Percentiles rank a stretch among this genome's conserved stretches.
Conservation (phyloP, 2,113 vertebrate genomes). For the Ailuropoda melanoleuca region DNA sequence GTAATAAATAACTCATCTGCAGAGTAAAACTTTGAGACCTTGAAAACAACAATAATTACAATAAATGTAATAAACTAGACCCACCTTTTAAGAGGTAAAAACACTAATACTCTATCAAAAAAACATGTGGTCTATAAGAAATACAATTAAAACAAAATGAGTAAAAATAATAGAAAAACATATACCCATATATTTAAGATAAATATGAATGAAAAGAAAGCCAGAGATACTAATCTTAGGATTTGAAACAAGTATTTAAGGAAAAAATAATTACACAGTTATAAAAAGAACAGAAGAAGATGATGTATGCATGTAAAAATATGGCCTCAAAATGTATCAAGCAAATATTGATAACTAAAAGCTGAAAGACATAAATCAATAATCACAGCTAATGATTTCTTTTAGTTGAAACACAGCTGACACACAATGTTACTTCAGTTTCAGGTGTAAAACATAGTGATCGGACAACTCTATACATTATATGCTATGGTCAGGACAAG, state of each 20-base stretch:
- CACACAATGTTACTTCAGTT: neutral
- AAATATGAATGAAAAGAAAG: constrained; percentile 15
- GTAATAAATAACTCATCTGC: constrained; percentile 14
- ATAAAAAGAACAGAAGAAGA: neutral
- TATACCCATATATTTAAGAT: neutral
- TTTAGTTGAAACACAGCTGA: neutral
- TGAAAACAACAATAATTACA: neutral
- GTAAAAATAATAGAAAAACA: neutral
- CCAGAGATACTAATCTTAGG: neutral
- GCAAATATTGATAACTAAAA: neutral
- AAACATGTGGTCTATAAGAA: neutral
- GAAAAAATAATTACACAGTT: neutral
- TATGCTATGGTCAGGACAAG: neutral
- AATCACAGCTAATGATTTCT: neutral
- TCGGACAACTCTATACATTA: neutral
- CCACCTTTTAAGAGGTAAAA: neutral
- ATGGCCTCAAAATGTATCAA: neutral
- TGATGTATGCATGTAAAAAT: neutral
- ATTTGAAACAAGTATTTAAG: neutral
- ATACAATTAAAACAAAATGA: neutral
- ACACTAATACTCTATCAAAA: neutral
- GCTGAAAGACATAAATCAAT: neutral
- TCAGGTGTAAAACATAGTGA: neutral
- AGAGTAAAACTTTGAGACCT: neutral
- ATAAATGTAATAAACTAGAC: neutral